phyloP scores from a whole-genome alignment of 2,797 vertebrate genomes.

The Eutrigla gurnardus region DNA sequence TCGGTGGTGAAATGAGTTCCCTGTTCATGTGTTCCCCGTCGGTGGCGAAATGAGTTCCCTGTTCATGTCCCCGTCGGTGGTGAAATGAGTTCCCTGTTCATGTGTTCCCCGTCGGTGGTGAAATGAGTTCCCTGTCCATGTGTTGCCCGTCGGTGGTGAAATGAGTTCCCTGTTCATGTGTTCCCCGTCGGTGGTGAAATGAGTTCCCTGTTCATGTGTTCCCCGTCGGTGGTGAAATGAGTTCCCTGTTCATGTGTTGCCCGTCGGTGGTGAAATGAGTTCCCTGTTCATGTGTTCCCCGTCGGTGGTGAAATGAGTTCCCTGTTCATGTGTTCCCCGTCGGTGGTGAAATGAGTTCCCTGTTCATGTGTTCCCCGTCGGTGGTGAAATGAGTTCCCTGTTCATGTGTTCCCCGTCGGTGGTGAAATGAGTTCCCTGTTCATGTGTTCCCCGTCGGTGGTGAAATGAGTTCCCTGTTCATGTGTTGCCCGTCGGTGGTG shows the following conservation, averaged over 20 bases:
- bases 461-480: neutral
- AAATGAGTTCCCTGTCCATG: neutral
- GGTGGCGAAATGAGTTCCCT: neutral
- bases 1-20: too few species aligned
- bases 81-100: neutral
- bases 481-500: neutral
- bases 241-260: neutral
- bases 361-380: too few species aligned
- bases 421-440: too few species aligned
- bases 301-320: neutral
- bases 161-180: neutral
- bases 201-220: neutral
- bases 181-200: neutral
- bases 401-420: neutral
- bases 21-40: neutral
- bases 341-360: neutral
- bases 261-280: neutral
- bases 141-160: neutral
- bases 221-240: neutral
- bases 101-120: neutral
- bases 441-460: neutral
- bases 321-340: neutral
- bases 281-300: neutral
- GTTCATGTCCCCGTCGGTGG: neutral
- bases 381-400: neutral